phyloP scores from a whole-genome alignment of 2,113 vertebrate species.

The Rhodinocichla rosea region DNA sequence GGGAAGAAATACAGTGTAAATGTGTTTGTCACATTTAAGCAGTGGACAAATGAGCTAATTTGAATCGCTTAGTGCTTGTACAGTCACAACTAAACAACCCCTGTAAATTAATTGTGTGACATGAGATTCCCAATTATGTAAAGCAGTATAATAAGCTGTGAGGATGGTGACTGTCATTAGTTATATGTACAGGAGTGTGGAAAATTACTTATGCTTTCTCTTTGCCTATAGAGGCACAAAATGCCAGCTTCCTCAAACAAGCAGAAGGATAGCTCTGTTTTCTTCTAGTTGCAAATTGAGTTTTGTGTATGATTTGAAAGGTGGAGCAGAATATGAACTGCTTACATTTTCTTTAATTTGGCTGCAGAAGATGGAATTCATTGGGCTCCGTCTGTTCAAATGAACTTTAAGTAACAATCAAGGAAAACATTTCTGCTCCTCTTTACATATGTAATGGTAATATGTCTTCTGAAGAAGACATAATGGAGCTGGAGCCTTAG shows the following conservation, averaged over 20 bases:
- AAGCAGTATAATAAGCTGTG: slow-evolving; percentile 49
- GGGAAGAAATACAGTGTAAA: not conserved
- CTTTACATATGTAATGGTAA: slow-evolving; percentile 33
- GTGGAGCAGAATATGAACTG: slow-evolving; percentile 68
- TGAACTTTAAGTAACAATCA: slow-evolving; percentile 73
- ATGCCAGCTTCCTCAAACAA: slow-evolving; percentile 5
- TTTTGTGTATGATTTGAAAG: slow-evolving; percentile 61
- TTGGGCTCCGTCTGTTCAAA: slow-evolving; percentile 71
- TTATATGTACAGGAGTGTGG: slow-evolving; percentile 39
- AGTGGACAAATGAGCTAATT: slow-evolving; percentile 60
- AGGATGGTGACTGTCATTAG: slow-evolving; percentile 54
- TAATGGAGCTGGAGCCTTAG: slow-evolving; percentile 19
- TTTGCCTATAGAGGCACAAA: slow-evolving; percentile 46
- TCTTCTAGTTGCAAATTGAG: slow-evolving; percentile 26
- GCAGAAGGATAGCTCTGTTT: not conserved
- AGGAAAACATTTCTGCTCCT: slow-evolving; percentile 69
- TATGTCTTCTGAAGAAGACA: slow-evolving; percentile 53
- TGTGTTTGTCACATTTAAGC: slow-evolving; percentile 53
- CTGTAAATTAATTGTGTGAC: slow-evolving; percentile 62
- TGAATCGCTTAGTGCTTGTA: slow-evolving; percentile 26
- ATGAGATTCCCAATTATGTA: slow-evolving; percentile 41
- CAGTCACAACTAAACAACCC: slow-evolving; percentile 38
- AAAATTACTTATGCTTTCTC: slow-evolving; percentile 56
- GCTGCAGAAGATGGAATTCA: slow-evolving; percentile 61
- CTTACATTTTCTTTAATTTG: slow-evolving; percentile 71